These are phyloP conservation scores for Protobothrops flavoviridis DNA, from an alignment of 2,113 vertebrate species.

Conservation along the genomic window DNA sequence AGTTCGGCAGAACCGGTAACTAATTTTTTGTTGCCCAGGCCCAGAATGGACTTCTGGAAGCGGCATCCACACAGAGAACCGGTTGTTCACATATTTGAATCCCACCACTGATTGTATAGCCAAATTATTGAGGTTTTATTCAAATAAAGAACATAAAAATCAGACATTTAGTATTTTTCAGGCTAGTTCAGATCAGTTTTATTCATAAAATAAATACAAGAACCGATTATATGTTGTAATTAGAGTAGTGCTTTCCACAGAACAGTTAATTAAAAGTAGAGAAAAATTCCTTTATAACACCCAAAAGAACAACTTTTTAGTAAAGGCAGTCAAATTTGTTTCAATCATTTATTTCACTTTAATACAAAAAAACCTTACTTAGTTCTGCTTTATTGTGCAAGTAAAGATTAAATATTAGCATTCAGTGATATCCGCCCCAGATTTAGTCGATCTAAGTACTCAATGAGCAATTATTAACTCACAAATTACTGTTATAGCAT, in stretches of 20 bases:
- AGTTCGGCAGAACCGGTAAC: no score
- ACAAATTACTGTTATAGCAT: not conserved
- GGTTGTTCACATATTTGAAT: no score
- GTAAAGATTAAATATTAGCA: slow-evolving; percentile 16
- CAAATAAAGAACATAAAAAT: not conserved
- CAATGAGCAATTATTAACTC: slow-evolving; percentile 9
- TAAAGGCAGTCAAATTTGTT: not conserved
- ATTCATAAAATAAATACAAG: not conserved
- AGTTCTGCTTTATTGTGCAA: not conserved
- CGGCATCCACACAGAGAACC: no score
- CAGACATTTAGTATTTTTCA: not conserved
- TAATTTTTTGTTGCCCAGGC: no score
- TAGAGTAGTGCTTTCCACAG: not conserved
- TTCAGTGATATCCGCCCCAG: not conserved
- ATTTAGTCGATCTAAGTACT: not conserved
- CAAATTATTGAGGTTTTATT: not conserved
- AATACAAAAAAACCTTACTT: slow-evolving; percentile 3
- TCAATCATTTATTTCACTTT: not conserved
- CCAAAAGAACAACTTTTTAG: not conserved
- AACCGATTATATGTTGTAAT: not conserved
- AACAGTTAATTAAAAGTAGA: not conserved
- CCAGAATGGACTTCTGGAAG: no score
- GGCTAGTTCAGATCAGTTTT: not conserved
- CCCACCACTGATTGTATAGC: no score
- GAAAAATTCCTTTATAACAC: not conserved